Evolutionary conservation across 2,888 invertebrate species (phyloP), one percentile per base, ranked within the genome.

Genomic region (Microctonus hyperodae): DNA sequence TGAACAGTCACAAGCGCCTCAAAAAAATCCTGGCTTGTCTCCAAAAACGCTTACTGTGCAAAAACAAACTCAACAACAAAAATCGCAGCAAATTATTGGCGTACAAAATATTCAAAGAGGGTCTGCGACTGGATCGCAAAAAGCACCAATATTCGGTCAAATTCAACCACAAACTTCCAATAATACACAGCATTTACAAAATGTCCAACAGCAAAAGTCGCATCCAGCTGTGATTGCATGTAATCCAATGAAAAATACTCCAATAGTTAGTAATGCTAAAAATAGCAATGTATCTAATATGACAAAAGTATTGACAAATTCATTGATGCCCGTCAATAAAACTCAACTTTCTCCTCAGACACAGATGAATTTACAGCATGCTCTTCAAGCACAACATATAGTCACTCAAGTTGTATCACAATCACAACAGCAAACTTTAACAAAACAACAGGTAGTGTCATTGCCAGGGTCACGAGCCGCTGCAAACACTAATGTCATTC

Each of bases 211-310:
- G 50, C 73, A 72, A 31, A 75, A 75, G 61, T 53, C 75, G 1
- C 77, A 75, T 50, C 72, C 76, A 25, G 67, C 65, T 64, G 60
- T 74, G 6, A 60, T 71, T 4, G 63, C 70, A 13, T 73, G 71
- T 65, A 62, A 40, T 31, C 74, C 2, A 73, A n/a, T 13, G 65
- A 63, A 28, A 20, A 63, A 37, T 22, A 20, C 7, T 7, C 25
- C 51, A 11, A 25, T 72, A 7, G 48, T 74, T n/a, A 78, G 72
- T 11, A 75, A 78, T 0, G 72, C 73, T 28, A 81, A 79, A 31
- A 80, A 78, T 55, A 79, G 75, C 53, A 81, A 79, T 48, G 73
- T 78, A 3, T 77, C 81, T 7, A 81, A 81, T 56, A 73, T 81
- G n/a, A 56, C 73, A 3, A 81, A 79, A 50, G 53, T 78, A 13